A percentile compares a stretch with the other conserved stretches of the same genome.
Conservation (phyloP, 2,797 vertebrate genomes). For the Crypturellus tataupa region DNA sequence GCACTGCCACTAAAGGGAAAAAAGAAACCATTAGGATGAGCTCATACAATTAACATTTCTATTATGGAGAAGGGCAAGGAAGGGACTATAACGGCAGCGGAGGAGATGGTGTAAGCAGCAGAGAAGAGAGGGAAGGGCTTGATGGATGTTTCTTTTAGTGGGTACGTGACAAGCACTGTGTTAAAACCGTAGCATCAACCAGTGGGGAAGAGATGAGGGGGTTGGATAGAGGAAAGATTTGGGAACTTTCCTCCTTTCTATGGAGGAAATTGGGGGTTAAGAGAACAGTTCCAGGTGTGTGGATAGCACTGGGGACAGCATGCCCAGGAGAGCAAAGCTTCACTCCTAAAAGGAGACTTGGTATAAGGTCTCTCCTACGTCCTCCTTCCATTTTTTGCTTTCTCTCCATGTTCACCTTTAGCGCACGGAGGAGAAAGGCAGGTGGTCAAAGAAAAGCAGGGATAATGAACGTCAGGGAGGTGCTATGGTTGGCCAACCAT, state of each 20-base stretch:
- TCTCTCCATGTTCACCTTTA: background rate
- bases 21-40: background rate
- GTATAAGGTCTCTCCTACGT: background rate
- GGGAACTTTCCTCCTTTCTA: background rate
- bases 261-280: background rate
- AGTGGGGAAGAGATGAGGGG: background rate
- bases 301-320: background rate
- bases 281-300: background rate
- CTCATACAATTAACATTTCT: constrained; percentile 7
- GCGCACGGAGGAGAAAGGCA: background rate
- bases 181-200: background rate
- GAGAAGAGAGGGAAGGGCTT: background rate
- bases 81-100: background rate
- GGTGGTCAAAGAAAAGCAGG: background rate
- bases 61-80: background rate
- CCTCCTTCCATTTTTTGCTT: background rate
- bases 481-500: background rate
- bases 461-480: background rate
- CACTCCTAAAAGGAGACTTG: background rate
- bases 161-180: background rate
- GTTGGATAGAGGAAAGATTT: background rate
- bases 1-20: background rate
- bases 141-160: background rate
- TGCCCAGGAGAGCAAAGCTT: background rate
- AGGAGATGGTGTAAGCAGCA: background rate